Evolutionary conservation across 92 coral and sea anemone species (phyloP).

Genomic region (Epizoanthus scotinus): DNA sequence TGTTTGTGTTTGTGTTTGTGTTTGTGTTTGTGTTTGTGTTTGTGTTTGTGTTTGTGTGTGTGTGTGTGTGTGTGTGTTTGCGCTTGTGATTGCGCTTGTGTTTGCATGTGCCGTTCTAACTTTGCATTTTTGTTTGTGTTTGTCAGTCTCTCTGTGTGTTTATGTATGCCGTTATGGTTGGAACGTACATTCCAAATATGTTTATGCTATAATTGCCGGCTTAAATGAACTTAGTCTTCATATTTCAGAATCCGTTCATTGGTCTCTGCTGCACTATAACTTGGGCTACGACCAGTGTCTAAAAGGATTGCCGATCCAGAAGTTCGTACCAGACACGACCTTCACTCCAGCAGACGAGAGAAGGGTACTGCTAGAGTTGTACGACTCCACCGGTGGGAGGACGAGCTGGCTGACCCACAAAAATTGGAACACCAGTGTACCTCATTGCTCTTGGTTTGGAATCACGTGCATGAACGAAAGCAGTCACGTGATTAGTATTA

Average conservation of each 20-base stretch:
- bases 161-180: no score
- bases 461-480: constrained; percentile 54
- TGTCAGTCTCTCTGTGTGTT: no score
- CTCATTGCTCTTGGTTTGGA: constrained; percentile 64
- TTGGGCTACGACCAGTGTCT: constrained; percentile 33
- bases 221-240: no score
- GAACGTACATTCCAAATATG: no score
- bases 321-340: constrained; percentile 47
- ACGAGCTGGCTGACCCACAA: constrained; percentile 42
- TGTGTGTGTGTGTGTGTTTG: no score
- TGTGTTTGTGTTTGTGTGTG: no score
- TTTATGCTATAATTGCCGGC: no score
- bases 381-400: constrained; percentile 51
- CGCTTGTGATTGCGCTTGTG: no score
- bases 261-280: constrained; percentile 19
- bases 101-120: no score
- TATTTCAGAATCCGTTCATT: constrained; percentile 2
- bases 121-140: no score
- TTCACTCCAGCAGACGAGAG: constrained; percentile 59
- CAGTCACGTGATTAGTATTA: constrained; percentile 52
- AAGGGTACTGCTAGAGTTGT: constrained; percentile 53
- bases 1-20: no score
- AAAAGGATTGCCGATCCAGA: constrained; percentile 30
- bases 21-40: no score
- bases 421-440: constrained; percentile 49